phyloP scores from a whole-genome alignment of 2,888 invertebrate species.

The Folsomia manolachei region DNA sequence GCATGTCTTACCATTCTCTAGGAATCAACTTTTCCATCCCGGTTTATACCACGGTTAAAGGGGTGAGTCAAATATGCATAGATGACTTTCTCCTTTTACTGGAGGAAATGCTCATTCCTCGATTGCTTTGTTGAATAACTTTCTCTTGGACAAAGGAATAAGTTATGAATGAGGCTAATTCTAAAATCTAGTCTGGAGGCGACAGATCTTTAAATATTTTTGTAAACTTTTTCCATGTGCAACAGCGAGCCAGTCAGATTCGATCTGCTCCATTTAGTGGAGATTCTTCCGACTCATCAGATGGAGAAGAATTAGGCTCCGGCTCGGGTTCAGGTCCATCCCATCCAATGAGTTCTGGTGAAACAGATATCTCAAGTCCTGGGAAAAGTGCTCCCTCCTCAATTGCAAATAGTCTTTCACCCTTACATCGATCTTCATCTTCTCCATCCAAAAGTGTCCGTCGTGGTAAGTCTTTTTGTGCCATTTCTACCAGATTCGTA shows the following conservation, averaged over 20 bases:
- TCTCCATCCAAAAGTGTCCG: conserved; percentile 52
- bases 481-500: neutral
- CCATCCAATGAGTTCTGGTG: conserved; percentile 53
- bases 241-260: conserved; percentile 86
- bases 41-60: conserved; percentile 94
- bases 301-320: conserved; percentile 70
- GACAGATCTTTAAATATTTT: too few relatives aligned
- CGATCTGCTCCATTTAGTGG: conserved; percentile 93
- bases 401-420: conserved; percentile 52
- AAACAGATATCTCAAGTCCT: conserved; percentile 61
- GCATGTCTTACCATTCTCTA: conserved; percentile 48
- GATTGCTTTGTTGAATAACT: neutral
- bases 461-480: conserved; percentile 47
- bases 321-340: conserved; percentile 52
- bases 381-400: conserved; percentile 50
- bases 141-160: too few relatives aligned
- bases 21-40: conserved; percentile 62
- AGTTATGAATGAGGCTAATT: too few relatives aligned
- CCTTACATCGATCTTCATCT: conserved; percentile 50
- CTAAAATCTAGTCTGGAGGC: too few relatives aligned
- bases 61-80: conserved; percentile 66
- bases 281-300: conserved; percentile 91
- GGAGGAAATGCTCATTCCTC: too few relatives aligned
- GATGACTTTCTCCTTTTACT: too few relatives aligned
- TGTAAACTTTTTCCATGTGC: conserved; percentile 8